Conservation (phyloP, 2,113 vertebrate species). For the Azemiops feae region DNA sequence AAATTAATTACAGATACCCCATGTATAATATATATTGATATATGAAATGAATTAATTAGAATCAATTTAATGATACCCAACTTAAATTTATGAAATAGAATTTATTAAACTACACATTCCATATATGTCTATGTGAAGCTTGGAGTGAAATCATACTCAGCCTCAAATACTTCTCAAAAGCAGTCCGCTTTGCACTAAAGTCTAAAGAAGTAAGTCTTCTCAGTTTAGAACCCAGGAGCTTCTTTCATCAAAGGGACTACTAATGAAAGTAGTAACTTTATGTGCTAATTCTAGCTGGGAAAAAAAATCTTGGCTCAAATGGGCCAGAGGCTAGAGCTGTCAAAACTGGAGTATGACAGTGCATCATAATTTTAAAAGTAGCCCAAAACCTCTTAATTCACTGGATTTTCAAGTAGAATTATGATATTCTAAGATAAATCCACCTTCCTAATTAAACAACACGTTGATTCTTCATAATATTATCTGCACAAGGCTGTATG, state of each 20-base stretch:
- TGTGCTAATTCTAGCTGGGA: not conserved
- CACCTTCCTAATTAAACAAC: constrained; percentile 6
- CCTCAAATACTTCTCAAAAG: not conserved
- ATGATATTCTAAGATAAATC: not conserved
- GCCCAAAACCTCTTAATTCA: not conserved
- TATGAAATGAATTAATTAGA: constrained; percentile 10
- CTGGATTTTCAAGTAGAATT: not conserved
- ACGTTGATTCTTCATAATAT: constrained; percentile 16
- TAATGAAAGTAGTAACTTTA: not conserved
- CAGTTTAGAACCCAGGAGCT: not conserved
- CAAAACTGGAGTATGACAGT: not conserved
- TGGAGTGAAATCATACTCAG: not conserved
- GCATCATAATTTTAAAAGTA: not conserved
- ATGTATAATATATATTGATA: constrained; percentile 1
- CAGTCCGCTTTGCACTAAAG: not conserved
- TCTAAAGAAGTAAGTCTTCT: not conserved
- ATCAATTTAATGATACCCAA: not conserved
- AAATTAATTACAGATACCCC: constrained; percentile 23
- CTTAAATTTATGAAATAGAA: not conserved
- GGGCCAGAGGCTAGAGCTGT: not conserved
- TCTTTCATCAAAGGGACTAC: not conserved
- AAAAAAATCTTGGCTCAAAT: not conserved
- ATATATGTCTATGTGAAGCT: not conserved
- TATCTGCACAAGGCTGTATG: not conserved
- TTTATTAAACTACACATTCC: not conserved